Evolutionary conservation across 1,140 invertebrate genomes (phyloP), one percentile per base, ranked within the genome.

Genomic region (Calliphora vicina): DNA sequence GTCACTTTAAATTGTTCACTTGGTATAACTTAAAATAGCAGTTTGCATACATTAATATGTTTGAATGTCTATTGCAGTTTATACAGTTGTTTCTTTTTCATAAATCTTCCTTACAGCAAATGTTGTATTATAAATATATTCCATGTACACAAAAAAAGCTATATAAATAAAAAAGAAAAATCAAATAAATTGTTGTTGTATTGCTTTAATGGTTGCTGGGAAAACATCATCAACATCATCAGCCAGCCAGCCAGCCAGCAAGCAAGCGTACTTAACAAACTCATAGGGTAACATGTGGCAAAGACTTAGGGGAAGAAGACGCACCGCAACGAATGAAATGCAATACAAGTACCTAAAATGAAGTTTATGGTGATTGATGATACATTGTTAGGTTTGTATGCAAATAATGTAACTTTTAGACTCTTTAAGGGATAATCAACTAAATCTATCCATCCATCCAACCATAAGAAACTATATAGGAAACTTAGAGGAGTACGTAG

Each of bases 401-500:
- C 74, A 78, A 78, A 78, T 78, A 78, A 78, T 78, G 74, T 78
- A 78, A 78, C 74, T 78, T 78, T 78, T 78, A 78, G 74, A 78
- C 35, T 78, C 74, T 20, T 43, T 45, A 78, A 23, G 10, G 27
- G 74, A 78, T 78, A 43, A 78, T 78, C 74, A 78, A 78, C 35
- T 78, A 78, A 57, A 57, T 57, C n/a, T 57, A 15, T 57, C 50
- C 15, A 17, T 15, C 6, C 50, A 57, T 6, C 15, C 61, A 67
- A 23, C n/a, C 61, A 57, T 57, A 57, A 57, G 50, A 57, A 57
- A 57, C 50, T 57, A 57, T n/a, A n/a, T 57, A 57, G 50, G n/a
- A 57, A 57, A 57, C 15, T 13, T n/a, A n/a, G n/a, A 57, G 50
- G 6, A 35, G 35, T 35, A 35, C 35, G 35, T 35, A 35, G 35